Conservation (phyloP, 2,113 vertebrate species). For the Lasiurus borealis region DNA sequence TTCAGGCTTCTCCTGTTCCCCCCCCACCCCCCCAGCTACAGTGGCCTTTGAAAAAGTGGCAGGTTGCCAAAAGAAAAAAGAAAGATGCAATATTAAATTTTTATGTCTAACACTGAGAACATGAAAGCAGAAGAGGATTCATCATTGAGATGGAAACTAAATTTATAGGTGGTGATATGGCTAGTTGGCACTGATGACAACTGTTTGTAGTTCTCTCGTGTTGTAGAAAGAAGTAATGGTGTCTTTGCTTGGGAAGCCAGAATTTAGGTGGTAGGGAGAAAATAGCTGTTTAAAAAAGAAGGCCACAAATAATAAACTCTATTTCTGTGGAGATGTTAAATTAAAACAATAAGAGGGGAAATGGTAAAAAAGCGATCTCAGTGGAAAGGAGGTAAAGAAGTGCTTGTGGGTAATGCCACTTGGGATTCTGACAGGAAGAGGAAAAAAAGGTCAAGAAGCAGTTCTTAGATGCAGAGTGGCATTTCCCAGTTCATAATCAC, state of each 20-base stretch:
- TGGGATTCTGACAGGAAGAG: background rate
- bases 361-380: background rate
- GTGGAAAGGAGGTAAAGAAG: background rate
- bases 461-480: conserved; percentile 1
- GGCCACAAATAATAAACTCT: background rate
- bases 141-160: background rate
- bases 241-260: background rate
- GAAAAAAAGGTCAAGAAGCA: background rate
- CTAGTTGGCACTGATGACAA: background rate
- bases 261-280: background rate
- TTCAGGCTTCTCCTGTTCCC: background rate
- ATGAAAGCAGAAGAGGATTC: conserved; percentile 41
- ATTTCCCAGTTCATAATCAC: conserved; percentile 37
- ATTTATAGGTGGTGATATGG: background rate
- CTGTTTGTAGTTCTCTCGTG: conserved; percentile 29
- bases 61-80: background rate
- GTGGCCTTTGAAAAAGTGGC: conserved; percentile 22
- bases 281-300: background rate
- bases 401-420: background rate
- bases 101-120: background rate
- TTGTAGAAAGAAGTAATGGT: background rate
- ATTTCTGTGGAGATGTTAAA: background rate
- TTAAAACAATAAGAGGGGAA: background rate
- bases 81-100: background rate
- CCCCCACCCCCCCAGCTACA: background rate